These are phyloP conservation scores for Spinibarbus caldwelli DNA, from an alignment of 2,797 vertebrate genomes.

Conservation along the genomic window DNA sequence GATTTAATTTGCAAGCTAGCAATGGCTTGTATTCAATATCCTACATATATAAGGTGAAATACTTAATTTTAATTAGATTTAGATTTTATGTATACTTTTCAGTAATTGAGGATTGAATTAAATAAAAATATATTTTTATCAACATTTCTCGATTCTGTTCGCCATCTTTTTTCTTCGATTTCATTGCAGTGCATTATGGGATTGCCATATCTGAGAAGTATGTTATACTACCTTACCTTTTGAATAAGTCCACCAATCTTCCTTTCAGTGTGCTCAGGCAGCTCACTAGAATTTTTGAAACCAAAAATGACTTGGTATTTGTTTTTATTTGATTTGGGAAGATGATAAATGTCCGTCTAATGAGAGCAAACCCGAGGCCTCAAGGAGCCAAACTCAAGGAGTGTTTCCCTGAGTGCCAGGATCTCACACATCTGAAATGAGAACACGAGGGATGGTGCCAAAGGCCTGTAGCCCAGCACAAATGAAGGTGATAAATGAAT, in stretches of 20 bases:
- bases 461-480: slow-evolving; percentile 48
- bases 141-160: not conserved
- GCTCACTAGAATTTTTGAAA: not conserved
- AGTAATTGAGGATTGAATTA: not conserved
- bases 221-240: not conserved
- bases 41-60: not conserved
- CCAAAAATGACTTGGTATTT: not conserved
- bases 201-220: not conserved
- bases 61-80: not conserved
- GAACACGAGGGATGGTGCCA: slow-evolving; percentile 45
- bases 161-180: not conserved
- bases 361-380: not conserved
- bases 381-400: slow-evolving; percentile 29
- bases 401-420: slow-evolving; percentile 32
- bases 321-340: not conserved
- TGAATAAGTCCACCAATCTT: not conserved
- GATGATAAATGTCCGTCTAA: slow-evolving; percentile 13
- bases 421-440: slow-evolving; percentile 52
- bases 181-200: not conserved
- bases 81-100: not conserved
- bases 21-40: not conserved
- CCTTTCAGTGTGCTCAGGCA: not conserved
- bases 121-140: not conserved
- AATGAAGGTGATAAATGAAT: slow-evolving; percentile 67
- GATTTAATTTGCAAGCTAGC: not conserved